phyloP scores from a whole-genome alignment of 2,113 vertebrate species.

The Acinonyx jubatus region DNA sequence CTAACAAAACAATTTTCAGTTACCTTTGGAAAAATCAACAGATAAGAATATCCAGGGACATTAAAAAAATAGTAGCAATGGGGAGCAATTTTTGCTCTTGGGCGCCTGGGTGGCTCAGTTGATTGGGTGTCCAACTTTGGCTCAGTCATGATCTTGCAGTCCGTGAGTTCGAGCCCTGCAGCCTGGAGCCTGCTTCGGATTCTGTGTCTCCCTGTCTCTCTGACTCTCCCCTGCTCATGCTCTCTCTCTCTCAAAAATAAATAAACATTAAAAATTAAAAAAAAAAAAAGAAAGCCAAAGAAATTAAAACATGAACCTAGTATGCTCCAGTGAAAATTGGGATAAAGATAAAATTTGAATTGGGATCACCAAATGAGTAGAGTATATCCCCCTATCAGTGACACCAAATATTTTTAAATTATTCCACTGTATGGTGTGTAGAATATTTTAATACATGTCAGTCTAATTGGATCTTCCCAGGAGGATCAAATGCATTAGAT shows the following conservation, averaged over 20 bases:
- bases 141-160: too few relatives aligned
- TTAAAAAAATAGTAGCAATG: not conserved
- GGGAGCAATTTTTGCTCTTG: too few relatives aligned
- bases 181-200: too few relatives aligned
- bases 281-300: not conserved
- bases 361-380: not conserved
- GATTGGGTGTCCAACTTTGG: too few relatives aligned
- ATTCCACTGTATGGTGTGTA: not conserved
- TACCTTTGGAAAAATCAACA: conserved; percentile 15
- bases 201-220: too few relatives aligned
- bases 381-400: not conserved
- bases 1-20: not conserved
- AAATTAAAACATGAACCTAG: not conserved
- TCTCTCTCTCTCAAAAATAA: too few relatives aligned
- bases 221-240: too few relatives aligned
- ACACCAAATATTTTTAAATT: conserved; percentile 8
- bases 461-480: conserved; percentile 13
- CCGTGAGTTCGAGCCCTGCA: too few relatives aligned
- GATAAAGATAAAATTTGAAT: not conserved
- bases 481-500: not conserved
- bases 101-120: too few relatives aligned
- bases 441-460: not conserved
- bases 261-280: too few relatives aligned
- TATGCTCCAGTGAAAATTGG: not conserved
- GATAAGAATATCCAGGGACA: not conserved